These are phyloP conservation scores for Percopsis transmontana DNA, from an alignment of 2,113 vertebrate species.

Conservation along the genomic window DNA sequence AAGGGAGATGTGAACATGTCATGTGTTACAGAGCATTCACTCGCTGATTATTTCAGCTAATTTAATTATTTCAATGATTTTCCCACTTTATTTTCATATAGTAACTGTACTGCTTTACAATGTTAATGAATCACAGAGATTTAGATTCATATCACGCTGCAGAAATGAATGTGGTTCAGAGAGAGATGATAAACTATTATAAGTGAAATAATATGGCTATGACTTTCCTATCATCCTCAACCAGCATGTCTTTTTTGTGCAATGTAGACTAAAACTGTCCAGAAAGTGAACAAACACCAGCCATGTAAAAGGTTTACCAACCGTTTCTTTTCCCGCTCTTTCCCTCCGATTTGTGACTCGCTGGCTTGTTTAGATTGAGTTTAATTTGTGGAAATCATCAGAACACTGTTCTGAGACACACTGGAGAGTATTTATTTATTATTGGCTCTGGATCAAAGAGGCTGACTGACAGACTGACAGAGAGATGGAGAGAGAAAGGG, in stretches of 20 bases:
- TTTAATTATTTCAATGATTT: neutral
- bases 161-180: too few species aligned
- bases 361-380: conserved; percentile 49
- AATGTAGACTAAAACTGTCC: too few species aligned
- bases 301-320: neutral
- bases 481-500: neutral
- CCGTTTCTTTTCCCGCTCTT: neutral
- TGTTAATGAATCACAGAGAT: too few species aligned
- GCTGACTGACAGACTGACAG: neutral
- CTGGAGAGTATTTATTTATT: conserved; percentile 27
- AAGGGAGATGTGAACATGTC: neutral
- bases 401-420: conserved; percentile 33
- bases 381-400: conserved; percentile 53
- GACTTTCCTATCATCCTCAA: neutral
- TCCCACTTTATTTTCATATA: neutral
- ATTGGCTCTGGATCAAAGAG: conserved; percentile 33
- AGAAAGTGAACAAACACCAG: too few species aligned
- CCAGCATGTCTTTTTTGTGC: neutral
- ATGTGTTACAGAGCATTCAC: too few species aligned
- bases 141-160: too few species aligned
- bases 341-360: neutral
- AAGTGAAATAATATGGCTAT: too few species aligned
- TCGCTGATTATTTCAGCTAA: neutral
- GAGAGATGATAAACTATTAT: too few species aligned
- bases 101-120: too few species aligned